Evolutionary conservation across 2,888 invertebrate species (phyloP), one percentile per base, ranked within the genome.

Genomic region (Eupithecia subumbrata): DNA sequence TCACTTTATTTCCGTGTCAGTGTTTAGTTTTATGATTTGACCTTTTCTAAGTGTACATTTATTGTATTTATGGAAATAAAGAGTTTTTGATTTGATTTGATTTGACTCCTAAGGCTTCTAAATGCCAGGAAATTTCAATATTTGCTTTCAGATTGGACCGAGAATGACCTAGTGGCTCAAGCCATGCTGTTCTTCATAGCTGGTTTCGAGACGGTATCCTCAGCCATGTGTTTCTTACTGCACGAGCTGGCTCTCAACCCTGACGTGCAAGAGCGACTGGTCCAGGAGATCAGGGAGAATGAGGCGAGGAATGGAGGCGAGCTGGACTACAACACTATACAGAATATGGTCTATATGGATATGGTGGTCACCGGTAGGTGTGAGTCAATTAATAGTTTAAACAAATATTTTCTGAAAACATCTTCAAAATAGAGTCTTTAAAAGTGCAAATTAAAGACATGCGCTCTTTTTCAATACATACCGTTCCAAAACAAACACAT

Each of bases 211-310:
- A 95, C 95, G 0, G 81, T 89, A 1, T 90, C 95, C 1, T 83
- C 87, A 0, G 82, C 90, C 0, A 90, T 95, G 87, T 86, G 92
- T 5, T 96, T 96, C 74, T 83, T 94, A 0, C 84, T 95, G 0
- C 92, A 96, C 60, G 96, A 96, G 85, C 82, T 96, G 22, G 95
- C 96, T 56, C 78, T 94, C 2, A 94, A 96, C 85, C 93, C 95
- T 30, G 95, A 96, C 0, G 85, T 95, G 1, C 96, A 96, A 84
- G 88, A 92, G 0, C 92, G 84, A 73, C 86, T 96, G 0, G 90
- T 90, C 11, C 80, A 92, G 70, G 96, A 96, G 88, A 95, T 96
- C 68, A 90, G 88, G 43, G 92, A 95, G 40, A 88, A 92, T 11
- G 86, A 92, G 3, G 82, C 81, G 0, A 88, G 87, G n/a, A 89